phyloP scores from a whole-genome alignment of 2,888 invertebrate species.

The Chrysolina haemoptera region DNA sequence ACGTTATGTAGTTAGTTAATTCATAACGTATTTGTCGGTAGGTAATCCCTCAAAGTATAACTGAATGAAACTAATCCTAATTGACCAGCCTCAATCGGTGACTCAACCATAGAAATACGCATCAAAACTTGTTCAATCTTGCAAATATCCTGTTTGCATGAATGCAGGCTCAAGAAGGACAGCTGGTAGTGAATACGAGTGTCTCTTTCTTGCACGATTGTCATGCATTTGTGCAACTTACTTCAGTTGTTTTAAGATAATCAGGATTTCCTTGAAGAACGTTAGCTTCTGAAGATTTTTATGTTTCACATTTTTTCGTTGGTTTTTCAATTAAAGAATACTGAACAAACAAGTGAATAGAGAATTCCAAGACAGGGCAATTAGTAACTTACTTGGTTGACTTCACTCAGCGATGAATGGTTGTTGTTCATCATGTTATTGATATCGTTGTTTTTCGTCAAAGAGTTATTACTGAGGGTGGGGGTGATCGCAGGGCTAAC shows the following conservation, averaged over 20 bases:
- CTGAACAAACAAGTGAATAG: background rate
- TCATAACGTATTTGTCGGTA: too few species aligned
- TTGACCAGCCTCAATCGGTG: slow-evolving; percentile 30
- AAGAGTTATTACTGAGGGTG: slow-evolving; percentile 71
- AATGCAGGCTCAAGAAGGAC: slow-evolving; percentile 25
- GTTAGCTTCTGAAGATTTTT: background rate
- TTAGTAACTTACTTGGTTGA: slow-evolving; percentile 63
- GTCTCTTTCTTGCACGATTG: slow-evolving; percentile 19
- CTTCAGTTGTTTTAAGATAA: slow-evolving; percentile 22
- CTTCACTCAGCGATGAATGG: slow-evolving; percentile 62
- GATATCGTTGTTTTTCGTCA: slow-evolving; percentile 67
- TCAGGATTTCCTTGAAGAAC: background rate
- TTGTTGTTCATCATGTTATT: slow-evolving; percentile 65
- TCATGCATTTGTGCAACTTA: slow-evolving; percentile 1
- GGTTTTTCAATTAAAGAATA: background rate
- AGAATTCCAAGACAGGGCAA: background rate
- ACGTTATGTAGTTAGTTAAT: too few species aligned
- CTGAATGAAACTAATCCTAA: background rate
- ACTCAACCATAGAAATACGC: slow-evolving; percentile 30
- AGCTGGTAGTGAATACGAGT: slow-evolving; percentile 22
- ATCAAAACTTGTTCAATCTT: slow-evolving; percentile 51
- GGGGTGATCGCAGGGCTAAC: slow-evolving; percentile 75
- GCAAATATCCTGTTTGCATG: slow-evolving; percentile 51
- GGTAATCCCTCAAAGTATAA: background rate
- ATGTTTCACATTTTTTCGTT: background rate